Conservation (phyloP, 1,140 invertebrate genomes). For the Zaprionus davidi region DNA sequence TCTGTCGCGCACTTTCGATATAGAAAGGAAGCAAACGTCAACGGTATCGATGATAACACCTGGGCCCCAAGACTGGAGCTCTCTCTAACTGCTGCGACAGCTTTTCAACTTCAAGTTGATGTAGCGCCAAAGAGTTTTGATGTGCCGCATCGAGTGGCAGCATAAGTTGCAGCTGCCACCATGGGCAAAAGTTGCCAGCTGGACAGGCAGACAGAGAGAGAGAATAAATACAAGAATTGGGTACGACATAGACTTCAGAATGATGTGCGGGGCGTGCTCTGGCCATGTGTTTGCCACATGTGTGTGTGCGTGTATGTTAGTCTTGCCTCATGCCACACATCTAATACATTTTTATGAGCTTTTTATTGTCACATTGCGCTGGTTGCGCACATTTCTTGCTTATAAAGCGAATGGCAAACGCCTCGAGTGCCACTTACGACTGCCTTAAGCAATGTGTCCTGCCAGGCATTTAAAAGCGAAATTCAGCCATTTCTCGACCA, state of each 20-base stretch:
- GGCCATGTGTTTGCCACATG: slow-evolving; percentile 11
- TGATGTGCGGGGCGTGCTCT: not conserved
- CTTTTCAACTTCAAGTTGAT: slow-evolving; percentile 68
- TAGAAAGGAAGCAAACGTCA: slow-evolving; percentile 75
- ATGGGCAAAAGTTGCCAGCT: slow-evolving; percentile 40
- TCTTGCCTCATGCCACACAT: slow-evolving; percentile 32
- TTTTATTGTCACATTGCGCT: slow-evolving; percentile 79
- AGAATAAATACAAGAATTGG: slow-evolving; percentile 21
- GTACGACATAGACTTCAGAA: slow-evolving; percentile 10
- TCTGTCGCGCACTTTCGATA: not conserved
- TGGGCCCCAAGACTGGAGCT: slow-evolving; percentile 49
- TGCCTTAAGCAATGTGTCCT: slow-evolving; percentile 36
- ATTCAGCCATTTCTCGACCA: not conserved
- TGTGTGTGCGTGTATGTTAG: slow-evolving; percentile 10
- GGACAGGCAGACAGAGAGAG: slow-evolving; percentile 7
- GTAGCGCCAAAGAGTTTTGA: slow-evolving; percentile 68
- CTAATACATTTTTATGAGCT: slow-evolving; percentile 79
- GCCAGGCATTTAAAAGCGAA: slow-evolving; percentile 26
- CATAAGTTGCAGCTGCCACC: slow-evolving; percentile 62
- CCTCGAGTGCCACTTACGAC: slow-evolving; percentile 30
- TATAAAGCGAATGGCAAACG: slow-evolving; percentile 55
- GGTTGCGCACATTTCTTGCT: slow-evolving; percentile 57
- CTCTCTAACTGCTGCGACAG: slow-evolving; percentile 63
- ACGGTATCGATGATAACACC: slow-evolving; percentile 79
- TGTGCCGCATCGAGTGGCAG: slow-evolving; percentile 74